Conservation (phyloP, 30 jellyfish, hydroid and myxozoan species). For the Hydra vulgaris region DNA sequence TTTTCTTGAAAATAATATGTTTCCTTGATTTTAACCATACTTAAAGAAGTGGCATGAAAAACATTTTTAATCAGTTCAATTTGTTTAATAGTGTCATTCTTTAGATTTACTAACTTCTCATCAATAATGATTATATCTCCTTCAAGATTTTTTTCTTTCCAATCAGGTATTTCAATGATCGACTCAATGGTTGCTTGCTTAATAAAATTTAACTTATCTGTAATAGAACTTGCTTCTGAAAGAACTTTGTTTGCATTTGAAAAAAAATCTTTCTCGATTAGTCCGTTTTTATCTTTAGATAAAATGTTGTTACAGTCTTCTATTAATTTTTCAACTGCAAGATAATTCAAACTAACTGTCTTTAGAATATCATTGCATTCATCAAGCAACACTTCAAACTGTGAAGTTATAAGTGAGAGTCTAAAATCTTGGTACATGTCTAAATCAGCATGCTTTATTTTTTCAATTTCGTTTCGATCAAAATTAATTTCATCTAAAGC, state of each 20-base stretch:
- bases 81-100: slow-evolving; percentile 18
- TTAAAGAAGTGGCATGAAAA: slow-evolving; percentile 18
- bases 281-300: slow-evolving; percentile 1
- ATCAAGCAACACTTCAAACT: not conserved
- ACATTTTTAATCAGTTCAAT: slow-evolving; percentile 7
- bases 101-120: slow-evolving; percentile 2
- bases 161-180: not conserved
- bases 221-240: not conserved
- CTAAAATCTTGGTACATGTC: slow-evolving; percentile 12
- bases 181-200: not conserved
- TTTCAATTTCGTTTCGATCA: not conserved
- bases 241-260: not conserved
- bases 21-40: slow-evolving; percentile 24
- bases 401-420: slow-evolving; percentile 8
- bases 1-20: slow-evolving; percentile 8
- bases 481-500: slow-evolving; percentile 1
- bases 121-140: slow-evolving; percentile 23
- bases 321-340: slow-evolving; percentile 14
- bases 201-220: not conserved
- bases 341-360: slow-evolving; percentile 3
- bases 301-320: slow-evolving; percentile 4
- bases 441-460: slow-evolving; percentile 1
- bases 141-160: slow-evolving; percentile 31
- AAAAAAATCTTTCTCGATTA: not conserved
- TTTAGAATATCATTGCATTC: slow-evolving; percentile 15